These are phyloP conservation scores for Amorpha juglandis DNA, from an alignment of 2,888 invertebrate species.

Conservation along the genomic window DNA sequence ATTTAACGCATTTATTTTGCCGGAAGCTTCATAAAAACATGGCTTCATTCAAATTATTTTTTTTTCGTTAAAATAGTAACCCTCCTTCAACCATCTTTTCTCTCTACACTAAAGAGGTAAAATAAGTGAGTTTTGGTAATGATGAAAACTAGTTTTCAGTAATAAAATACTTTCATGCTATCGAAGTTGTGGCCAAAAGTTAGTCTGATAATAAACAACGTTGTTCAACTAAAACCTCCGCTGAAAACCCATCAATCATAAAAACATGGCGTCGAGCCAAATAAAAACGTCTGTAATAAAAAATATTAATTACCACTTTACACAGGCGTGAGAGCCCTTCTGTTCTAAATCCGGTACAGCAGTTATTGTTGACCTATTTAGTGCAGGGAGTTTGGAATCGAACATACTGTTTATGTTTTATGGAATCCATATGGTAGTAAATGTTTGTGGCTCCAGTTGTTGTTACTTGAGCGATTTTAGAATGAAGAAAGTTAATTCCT, in stretches of 20 bases:
- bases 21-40: neutral
- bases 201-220: neutral
- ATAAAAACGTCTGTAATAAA: conserved; percentile 47
- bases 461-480: neutral
- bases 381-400: neutral
- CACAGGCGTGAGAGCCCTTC: conserved; percentile 54
- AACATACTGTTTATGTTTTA: conserved; percentile 10
- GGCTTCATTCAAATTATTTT: neutral
- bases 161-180: too few relatives aligned
- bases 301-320: conserved; percentile 52
- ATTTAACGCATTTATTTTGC: neutral
- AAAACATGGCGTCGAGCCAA: conserved; percentile 53
- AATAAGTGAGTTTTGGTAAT: too few relatives aligned
- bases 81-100: too few relatives aligned
- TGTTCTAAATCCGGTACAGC: conserved; percentile 52
- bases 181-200: too few relatives aligned
- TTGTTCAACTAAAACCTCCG: conserved; percentile 32
- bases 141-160: too few relatives aligned
- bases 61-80: too few relatives aligned
- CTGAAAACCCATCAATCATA: conserved; percentile 41
- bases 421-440: neutral
- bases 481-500: neutral
- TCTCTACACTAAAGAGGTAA: too few relatives aligned
- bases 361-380: conserved; percentile 60
- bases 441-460: neutral